A percentile compares a stretch with the other conserved stretches of the same genome.
phyloP scores from a whole-genome alignment of 1,140 invertebrate species.

The Drosophila subpulchrella region DNA sequence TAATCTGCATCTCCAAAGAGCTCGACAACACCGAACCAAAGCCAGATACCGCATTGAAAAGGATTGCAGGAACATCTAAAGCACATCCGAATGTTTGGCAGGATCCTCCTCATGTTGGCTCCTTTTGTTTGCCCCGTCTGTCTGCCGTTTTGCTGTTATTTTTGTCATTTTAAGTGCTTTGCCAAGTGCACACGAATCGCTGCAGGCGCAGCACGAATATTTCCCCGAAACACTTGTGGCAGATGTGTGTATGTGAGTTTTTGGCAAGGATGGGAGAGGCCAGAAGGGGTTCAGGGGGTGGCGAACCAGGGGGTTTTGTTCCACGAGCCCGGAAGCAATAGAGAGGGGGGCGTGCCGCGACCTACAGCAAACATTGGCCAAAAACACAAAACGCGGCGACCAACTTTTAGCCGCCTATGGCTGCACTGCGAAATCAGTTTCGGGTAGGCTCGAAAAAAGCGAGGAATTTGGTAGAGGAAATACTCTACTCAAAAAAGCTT shows the following conservation, averaged over 20 bases:
- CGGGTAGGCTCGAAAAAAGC: not conserved
- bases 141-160: slow-evolving; percentile 52
- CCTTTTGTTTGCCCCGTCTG: slow-evolving; percentile 44
- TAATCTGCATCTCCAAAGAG: slow-evolving; percentile 4
- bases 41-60: slow-evolving; percentile 7
- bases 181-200: slow-evolving; percentile 66
- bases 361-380: slow-evolving; percentile 60
- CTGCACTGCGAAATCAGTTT: slow-evolving; percentile 61
- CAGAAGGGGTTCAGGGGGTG: slow-evolving; percentile 1
- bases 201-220: slow-evolving; percentile 53
- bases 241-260: slow-evolving; percentile 14
- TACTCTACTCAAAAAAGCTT: slow-evolving; percentile 61
- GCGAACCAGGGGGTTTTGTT: slow-evolving; percentile 25
- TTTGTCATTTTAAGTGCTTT: slow-evolving; percentile 71
- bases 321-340: slow-evolving; percentile 42
- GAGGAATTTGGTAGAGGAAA: slow-evolving; percentile 37
- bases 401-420: slow-evolving; percentile 59
- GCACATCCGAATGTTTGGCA: slow-evolving; percentile 29
- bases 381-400: slow-evolving; percentile 50
- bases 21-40: not conserved
- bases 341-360: slow-evolving; percentile 25
- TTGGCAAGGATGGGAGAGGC: not conserved
- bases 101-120: slow-evolving; percentile 2
- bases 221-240: slow-evolving; percentile 32
- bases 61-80: slow-evolving; percentile 32